phyloP scores from a whole-genome alignment of 2,888 invertebrate species.

The Fragum sueziense region DNA sequence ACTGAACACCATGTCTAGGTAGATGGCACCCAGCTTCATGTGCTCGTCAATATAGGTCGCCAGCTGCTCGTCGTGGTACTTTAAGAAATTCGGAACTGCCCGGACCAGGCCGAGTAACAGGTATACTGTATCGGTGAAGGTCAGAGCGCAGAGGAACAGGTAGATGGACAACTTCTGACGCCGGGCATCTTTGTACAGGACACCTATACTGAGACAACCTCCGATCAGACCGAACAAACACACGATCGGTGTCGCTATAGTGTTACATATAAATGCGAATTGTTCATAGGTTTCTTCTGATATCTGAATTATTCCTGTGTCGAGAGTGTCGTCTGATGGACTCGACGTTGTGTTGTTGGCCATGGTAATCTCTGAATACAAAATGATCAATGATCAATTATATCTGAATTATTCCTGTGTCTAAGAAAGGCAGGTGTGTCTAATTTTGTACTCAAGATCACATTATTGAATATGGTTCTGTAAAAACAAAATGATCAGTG shows the following conservation, averaged over 20 bases:
- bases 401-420: too few relatives aligned
- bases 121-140: constrained; percentile 42
- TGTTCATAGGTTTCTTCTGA: constrained; percentile 39
- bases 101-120: constrained; percentile 38
- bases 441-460: too few relatives aligned
- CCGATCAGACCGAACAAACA: constrained; percentile 45
- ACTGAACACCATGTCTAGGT: constrained; percentile 45
- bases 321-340: background rate
- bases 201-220: constrained; percentile 42
- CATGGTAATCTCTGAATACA: background rate
- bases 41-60: constrained; percentile 45
- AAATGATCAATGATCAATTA: background rate
- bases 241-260: constrained; percentile 33
- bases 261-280: constrained; percentile 37
- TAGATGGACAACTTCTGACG: constrained; percentile 46
- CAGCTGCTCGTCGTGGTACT: constrained; percentile 20
- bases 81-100: constrained; percentile 35
- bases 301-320: constrained; percentile 5
- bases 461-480: too few relatives aligned
- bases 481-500: too few relatives aligned
- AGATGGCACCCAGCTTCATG: constrained; percentile 49
- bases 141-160: constrained; percentile 42
- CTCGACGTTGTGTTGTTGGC: constrained; percentile 4
- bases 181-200: constrained; percentile 37
- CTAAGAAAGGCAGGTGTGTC: too few relatives aligned